phyloP scores from a whole-genome alignment of 2,113 vertebrate genomes.

The Oxygymnocypris stewartii region DNA sequence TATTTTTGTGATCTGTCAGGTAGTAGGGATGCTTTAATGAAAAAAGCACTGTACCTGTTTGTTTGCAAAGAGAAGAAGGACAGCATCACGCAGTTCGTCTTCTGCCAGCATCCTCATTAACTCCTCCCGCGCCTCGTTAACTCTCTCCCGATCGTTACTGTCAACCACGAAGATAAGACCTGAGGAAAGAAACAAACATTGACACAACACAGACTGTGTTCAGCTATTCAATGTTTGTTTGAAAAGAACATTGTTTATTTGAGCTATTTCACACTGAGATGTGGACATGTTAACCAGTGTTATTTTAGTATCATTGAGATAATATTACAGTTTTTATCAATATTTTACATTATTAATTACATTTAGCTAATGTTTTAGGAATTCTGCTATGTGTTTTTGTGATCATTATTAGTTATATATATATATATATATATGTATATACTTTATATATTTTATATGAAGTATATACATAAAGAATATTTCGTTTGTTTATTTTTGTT shows the following conservation, averaged over 20 bases:
- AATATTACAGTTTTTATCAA: not conserved
- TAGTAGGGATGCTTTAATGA: not conserved
- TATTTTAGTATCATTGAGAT: not conserved
- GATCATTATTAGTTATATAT: not conserved
- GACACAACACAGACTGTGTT: not conserved
- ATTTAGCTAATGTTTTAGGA: too few species aligned
- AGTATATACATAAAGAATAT: too few species aligned
- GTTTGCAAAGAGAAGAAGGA: slow-evolving; percentile 94
- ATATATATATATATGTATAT: not conserved
- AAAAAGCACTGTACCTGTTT: slow-evolving; percentile 82
- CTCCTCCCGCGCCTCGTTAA: slow-evolving; percentile 95
- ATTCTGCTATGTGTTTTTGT: not conserved
- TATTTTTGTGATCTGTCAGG: not conserved
- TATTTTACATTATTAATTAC: not conserved
- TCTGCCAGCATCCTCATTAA: slow-evolving; percentile 97
- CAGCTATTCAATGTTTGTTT: not conserved
- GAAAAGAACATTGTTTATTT: not conserved
- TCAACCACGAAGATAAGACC: slow-evolving; percentile 98
- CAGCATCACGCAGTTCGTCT: slow-evolving; percentile 92
- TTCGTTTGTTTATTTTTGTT: too few species aligned
- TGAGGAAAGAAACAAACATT: slow-evolving; percentile 56
- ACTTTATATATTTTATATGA: too few species aligned
- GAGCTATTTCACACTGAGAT: not conserved
- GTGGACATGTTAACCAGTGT: not conserved
- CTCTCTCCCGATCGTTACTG: slow-evolving; percentile 94